Percentiles rank a stretch among this genome's conserved stretches.
These are phyloP conservation scores for Aphidoletes aphidimyza DNA, from an alignment of 2,888 invertebrate species.

Conservation along the genomic window DNA sequence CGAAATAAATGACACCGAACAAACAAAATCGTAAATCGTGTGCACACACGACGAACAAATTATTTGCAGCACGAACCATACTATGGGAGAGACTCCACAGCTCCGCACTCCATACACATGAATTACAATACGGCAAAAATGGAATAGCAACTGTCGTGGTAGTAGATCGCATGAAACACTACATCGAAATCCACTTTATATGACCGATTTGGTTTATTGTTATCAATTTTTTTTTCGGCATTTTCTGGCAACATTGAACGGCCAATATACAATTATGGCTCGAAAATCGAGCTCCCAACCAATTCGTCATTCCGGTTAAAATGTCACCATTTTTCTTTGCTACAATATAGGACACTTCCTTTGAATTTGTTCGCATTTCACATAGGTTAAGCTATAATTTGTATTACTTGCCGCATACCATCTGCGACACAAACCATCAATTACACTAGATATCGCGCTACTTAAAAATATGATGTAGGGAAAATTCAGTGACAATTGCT, in stretches of 20 bases:
- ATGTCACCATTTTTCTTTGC: neutral
- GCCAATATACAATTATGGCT: neutral
- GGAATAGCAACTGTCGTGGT: neutral
- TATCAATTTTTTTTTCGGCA: slow-evolving; percentile 30
- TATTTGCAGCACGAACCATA: slow-evolving; percentile 35
- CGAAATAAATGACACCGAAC: slow-evolving; percentile 35
- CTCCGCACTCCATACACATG: no score
- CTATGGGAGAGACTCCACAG: no score
- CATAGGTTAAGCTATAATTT: neutral
- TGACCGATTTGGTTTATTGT: neutral
- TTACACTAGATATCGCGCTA: no score
- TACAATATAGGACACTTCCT: neutral
- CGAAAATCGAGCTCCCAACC: neutral
- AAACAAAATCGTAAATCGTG: slow-evolving; percentile 51
- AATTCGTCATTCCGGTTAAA: neutral
- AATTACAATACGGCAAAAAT: no score
- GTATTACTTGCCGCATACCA: no score
- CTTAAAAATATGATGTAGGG: no score
- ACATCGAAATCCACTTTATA: slow-evolving; percentile 29
- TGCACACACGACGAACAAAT: slow-evolving; percentile 41
- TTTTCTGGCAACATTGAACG: neutral
- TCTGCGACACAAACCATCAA: no score
- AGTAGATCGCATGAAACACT: neutral
- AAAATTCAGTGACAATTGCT: no score
- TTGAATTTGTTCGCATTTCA: neutral